Percentiles rank a stretch among this genome's conserved stretches.
Evolutionary conservation across 1,140 invertebrate species (phyloP).

Genomic region (Stegodyphus mimosarum): DNA sequence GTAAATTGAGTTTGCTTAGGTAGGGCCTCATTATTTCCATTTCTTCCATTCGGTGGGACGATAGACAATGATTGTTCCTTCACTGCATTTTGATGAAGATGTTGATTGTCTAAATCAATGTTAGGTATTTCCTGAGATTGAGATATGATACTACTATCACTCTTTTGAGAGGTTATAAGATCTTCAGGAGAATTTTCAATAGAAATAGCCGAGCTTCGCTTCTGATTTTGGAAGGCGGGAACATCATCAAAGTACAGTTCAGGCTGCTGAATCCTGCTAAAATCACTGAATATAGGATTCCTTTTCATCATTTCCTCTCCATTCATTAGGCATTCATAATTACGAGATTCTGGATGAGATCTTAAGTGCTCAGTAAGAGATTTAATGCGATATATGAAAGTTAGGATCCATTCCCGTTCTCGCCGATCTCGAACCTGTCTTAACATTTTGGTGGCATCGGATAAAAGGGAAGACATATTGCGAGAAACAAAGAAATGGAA

Average conservation of each 20-base stretch:
- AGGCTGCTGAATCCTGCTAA: background rate
- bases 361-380: conserved; percentile 26
- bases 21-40: too few relatives aligned
- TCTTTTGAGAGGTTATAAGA: too few relatives aligned
- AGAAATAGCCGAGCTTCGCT: too few relatives aligned
- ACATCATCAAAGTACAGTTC: conserved; percentile 41
- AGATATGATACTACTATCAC: too few relatives aligned
- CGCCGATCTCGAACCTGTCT: background rate
- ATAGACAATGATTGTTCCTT: too few relatives aligned
- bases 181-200: too few relatives aligned
- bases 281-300: background rate
- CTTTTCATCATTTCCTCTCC: background rate
- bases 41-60: too few relatives aligned
- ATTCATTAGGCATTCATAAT: conserved; percentile 7
- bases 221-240: background rate
- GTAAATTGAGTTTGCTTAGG: too few relatives aligned
- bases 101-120: too few relatives aligned
- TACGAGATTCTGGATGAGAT: conserved; percentile 11
- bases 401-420: conserved; percentile 38
- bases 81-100: too few relatives aligned
- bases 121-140: too few relatives aligned
- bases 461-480: conserved; percentile 40
- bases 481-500: conserved; percentile 43
- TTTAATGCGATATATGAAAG: conserved; percentile 43
- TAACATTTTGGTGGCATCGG: conserved; percentile 47